Evolutionary conservation across 2,888 invertebrate species (phyloP).

Genomic region (Rhingia campestris): DNA sequence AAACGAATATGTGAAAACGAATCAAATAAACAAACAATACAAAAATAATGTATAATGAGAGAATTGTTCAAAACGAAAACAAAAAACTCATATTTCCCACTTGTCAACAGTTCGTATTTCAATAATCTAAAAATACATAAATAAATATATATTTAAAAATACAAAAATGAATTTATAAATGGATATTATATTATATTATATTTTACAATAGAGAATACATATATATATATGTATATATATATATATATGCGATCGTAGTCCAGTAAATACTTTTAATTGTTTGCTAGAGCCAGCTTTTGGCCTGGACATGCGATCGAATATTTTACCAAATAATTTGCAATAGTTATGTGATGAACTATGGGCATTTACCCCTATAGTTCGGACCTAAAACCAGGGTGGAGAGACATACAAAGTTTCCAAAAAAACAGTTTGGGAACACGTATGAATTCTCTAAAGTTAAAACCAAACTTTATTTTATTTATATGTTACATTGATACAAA

Average conservation of each 20-base stretch:
- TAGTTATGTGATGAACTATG: conserved; percentile 75
- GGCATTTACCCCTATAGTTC: conserved; percentile 62
- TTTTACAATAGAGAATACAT: conserved; percentile 78
- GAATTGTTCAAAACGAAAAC: conserved; percentile 63
- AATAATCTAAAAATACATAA: conserved; percentile 48
- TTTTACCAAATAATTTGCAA: conserved; percentile 80
- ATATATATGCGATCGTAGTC: conserved; percentile 75
- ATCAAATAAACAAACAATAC: conserved; percentile 63
- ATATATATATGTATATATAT: conserved; percentile 75
- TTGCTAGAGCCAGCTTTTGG: conserved; percentile 72
- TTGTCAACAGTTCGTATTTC: conserved; percentile 44
- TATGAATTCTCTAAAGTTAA: conserved; percentile 52
- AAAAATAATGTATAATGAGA: conserved; percentile 49
- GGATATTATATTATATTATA: conserved; percentile 76
- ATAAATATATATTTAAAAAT: conserved; percentile 57
- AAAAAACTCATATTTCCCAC: conserved; percentile 40
- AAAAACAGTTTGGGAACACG: conserved; percentile 25
- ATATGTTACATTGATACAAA: conserved; percentile 63
- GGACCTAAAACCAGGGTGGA: conserved; percentile 76
- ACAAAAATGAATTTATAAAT: conserved; percentile 56
- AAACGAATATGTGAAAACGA: conserved; percentile 46
- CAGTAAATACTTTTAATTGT: conserved; percentile 79
- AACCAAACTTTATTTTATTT: conserved; percentile 46
- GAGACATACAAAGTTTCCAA: conserved; percentile 42
- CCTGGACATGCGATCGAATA: conserved; percentile 78